These are phyloP conservation scores for Turritopsis dohrnii DNA, from an alignment of 30 jellyfish, hydroid and myxozoan species.

Conservation along the genomic window DNA sequence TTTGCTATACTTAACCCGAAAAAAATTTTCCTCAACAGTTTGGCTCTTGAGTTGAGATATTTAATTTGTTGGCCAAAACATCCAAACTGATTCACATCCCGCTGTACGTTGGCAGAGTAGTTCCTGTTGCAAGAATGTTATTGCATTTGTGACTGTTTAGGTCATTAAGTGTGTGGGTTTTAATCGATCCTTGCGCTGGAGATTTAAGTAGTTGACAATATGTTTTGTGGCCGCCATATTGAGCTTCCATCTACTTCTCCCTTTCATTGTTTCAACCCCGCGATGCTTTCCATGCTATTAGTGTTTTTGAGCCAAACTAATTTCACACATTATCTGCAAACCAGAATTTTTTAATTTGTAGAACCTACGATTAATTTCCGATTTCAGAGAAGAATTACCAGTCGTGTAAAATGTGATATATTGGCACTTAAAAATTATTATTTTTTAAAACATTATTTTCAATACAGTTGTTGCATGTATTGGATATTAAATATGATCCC, in stretches of 20 bases:
- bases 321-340: background rate
- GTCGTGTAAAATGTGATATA: background rate
- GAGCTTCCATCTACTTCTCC: background rate
- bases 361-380: background rate
- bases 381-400: background rate
- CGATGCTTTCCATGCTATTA: background rate
- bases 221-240: background rate
- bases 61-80: background rate
- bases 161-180: background rate
- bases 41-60: background rate
- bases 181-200: background rate
- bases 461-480: no score
- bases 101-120: background rate
- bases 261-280: background rate
- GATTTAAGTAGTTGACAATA: background rate
- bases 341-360: background rate
- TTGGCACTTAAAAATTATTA: background rate
- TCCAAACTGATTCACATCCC: background rate
- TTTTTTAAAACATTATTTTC: no score
- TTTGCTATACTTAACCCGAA: no score
- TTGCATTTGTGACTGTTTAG: background rate
- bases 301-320: background rate
- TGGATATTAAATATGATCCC: no score
- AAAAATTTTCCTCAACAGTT: background rate
- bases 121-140: background rate